A percentile compares a stretch with the other conserved stretches of the same genome.
These are phyloP conservation scores for Amblyornis subalaris DNA, from an alignment of 2,113 vertebrate species.

Conservation along the genomic window DNA sequence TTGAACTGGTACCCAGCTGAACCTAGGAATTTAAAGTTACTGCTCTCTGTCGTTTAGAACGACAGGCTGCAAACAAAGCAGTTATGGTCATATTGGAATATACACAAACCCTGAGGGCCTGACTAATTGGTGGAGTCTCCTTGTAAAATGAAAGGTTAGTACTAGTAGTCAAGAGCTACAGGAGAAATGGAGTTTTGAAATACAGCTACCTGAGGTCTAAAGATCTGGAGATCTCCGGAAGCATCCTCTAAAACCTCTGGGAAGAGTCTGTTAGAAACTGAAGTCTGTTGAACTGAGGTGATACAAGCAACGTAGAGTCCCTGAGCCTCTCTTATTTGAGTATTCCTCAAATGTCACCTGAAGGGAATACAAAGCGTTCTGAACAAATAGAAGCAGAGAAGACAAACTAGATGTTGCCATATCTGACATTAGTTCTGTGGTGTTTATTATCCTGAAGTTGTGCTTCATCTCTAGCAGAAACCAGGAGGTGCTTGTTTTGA, in stretches of 20 bases:
- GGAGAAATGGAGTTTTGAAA: background rate
- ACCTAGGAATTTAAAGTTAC: background rate
- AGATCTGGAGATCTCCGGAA: background rate
- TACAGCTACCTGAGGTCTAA: background rate
- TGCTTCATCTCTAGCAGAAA: background rate
- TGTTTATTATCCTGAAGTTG: background rate
- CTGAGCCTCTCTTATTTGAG: background rate
- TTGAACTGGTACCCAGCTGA: background rate
- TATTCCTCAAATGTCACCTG: background rate
- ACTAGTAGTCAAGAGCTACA: background rate
- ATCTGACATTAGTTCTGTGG: background rate
- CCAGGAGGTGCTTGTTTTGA: background rate
- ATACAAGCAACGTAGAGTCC: background rate
- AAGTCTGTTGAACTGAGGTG: background rate
- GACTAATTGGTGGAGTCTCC: background rate
- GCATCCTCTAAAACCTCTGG: background rate
- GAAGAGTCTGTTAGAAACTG: background rate
- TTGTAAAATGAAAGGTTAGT: background rate
- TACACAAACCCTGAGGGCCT: background rate
- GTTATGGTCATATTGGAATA: rapidly evolving
- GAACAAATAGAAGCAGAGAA: background rate
- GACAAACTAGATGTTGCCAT: background rate
- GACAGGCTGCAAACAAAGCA: background rate
- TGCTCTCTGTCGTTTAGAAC: background rate
- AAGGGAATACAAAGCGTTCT: background rate